Evolutionary conservation across 2,113 vertebrate genomes (phyloP).

Genomic region (Nannobrachium achirus): DNA sequence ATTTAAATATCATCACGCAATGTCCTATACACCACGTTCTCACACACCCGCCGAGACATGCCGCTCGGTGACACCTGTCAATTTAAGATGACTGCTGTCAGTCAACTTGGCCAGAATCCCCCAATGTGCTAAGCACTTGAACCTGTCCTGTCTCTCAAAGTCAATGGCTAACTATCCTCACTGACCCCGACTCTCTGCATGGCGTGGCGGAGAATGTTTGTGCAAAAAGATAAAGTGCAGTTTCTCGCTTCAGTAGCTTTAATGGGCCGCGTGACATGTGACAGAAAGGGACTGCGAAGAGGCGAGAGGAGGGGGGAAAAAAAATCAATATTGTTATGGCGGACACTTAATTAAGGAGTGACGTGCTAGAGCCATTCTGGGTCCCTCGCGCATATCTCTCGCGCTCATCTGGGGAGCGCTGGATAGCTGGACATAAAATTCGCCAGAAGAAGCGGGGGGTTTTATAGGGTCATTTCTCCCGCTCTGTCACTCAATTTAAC

Average conservation of each 20-base stretch:
- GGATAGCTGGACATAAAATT: conserved; percentile 37
- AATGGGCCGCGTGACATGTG: conserved; percentile 22
- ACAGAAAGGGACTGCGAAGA: conserved; percentile 20
- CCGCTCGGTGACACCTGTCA: conserved; percentile 29
- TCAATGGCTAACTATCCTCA: conserved; percentile 2
- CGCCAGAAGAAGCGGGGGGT: conserved; percentile 7
- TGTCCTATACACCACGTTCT: conserved; percentile 32
- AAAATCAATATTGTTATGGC: conserved; percentile 22
- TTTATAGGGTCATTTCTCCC: conserved; percentile 28
- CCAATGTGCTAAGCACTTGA: conserved; percentile 21
- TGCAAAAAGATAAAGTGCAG: not conserved
- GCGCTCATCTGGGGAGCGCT: not conserved
- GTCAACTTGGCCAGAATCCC: conserved; percentile 29
- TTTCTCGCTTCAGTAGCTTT: conserved; percentile 28
- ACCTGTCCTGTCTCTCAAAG: conserved; percentile 18
- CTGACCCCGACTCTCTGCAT: conserved; percentile 8
- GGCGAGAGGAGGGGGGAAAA: not conserved
- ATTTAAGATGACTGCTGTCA: conserved; percentile 26
- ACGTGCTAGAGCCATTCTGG: conserved; percentile 27
- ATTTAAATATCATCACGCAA: not conserved
- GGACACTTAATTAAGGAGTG: conserved; percentile 54
- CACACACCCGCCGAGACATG: conserved; percentile 15
- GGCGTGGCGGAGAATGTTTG: not conserved
- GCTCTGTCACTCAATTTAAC: conserved; percentile 46
- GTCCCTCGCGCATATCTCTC: conserved; percentile 24